Evolutionary conservation across 2,113 vertebrate genomes (phyloP), one percentile per base, ranked within the genome.

Genomic region (Nannospalax galili): DNA sequence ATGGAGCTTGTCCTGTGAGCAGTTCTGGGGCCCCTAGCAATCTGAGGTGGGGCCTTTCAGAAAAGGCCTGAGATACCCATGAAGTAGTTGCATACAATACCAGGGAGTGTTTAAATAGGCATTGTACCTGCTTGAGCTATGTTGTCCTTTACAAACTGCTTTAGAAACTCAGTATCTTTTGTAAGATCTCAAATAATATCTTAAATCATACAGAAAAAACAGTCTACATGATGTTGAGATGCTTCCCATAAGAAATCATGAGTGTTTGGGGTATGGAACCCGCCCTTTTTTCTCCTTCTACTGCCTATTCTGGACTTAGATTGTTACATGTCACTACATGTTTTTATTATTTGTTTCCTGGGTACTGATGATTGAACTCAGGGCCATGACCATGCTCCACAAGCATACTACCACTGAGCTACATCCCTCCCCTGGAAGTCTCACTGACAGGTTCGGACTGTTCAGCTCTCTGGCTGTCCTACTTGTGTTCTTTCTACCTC

Each of bases 241-340:
- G 12, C 73, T 9, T 78, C 14, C 19, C n/a, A 1, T 72, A 56
- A 65, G 67, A 90, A 60, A 56, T 30, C 22, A 16, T 87, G 84
- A 69, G 45, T 11, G 19, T 70, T 7, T 81, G 65, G 45, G 9
- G 10, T 35, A 20, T 24, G 3, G 6, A 60, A 3, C 24, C n/a
- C 10, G 3, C 73, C 24, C 5, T 28, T 81, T 14, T 24, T 12
- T 7, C 35, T 28, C 2, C 40, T 1, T 0, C 7, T 10, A 10
- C 32, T 77, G 58, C 20, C 19, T 82, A 24, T 89, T 84, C 3
- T 56, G n/a, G 26, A 80, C 28, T 69, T 78, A 56, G 17, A 52
- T 65, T 84, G 28, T 88, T 92, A 40, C 37, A 35, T 26, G 4
- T 92, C 35, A 42, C 45, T 42, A 74, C 64, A n/a, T 86, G 11